Evolutionary conservation across 2,113 vertebrate genomes (phyloP).

Genomic region (Prolemur simus): DNA sequence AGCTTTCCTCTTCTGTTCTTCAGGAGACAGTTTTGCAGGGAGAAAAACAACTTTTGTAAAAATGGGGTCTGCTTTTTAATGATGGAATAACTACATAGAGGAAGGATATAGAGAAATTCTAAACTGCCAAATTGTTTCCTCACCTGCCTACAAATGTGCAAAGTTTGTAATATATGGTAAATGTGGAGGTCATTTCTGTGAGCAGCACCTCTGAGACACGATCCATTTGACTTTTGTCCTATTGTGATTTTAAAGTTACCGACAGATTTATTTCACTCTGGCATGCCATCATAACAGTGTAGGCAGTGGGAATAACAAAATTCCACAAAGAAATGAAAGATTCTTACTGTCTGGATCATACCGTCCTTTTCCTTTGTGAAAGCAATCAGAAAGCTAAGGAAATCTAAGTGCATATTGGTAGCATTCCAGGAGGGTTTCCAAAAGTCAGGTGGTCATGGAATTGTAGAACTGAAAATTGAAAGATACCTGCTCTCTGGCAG

Average conservation of each 20-base stretch:
- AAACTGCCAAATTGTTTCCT: background rate
- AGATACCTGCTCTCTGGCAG: slow-evolving; percentile 1
- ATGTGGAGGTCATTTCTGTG: background rate
- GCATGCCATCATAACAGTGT: background rate
- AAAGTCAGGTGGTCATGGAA: background rate
- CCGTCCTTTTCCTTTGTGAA: slow-evolving; percentile 24
- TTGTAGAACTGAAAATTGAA: background rate
- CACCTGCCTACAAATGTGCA: background rate
- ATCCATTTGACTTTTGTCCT: background rate
- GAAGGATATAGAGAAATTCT: background rate
- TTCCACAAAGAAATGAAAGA: slow-evolving; percentile 50
- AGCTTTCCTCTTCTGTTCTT: background rate
- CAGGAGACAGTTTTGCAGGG: background rate
- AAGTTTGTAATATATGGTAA: background rate
- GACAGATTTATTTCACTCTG: slow-evolving; percentile 27
- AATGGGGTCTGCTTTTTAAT: background rate
- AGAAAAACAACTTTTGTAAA: slow-evolving; percentile 11
- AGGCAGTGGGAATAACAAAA: slow-evolving; percentile 37
- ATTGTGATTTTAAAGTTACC: background rate
- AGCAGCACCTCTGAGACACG: background rate
- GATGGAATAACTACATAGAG: background rate
- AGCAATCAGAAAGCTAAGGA: slow-evolving; percentile 12
- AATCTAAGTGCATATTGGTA: background rate
- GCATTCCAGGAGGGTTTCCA: background rate
- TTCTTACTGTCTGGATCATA: background rate